These are phyloP conservation scores for Panopea generosa DNA, from an alignment of 2,888 invertebrate genomes.

Conservation along the genomic window DNA sequence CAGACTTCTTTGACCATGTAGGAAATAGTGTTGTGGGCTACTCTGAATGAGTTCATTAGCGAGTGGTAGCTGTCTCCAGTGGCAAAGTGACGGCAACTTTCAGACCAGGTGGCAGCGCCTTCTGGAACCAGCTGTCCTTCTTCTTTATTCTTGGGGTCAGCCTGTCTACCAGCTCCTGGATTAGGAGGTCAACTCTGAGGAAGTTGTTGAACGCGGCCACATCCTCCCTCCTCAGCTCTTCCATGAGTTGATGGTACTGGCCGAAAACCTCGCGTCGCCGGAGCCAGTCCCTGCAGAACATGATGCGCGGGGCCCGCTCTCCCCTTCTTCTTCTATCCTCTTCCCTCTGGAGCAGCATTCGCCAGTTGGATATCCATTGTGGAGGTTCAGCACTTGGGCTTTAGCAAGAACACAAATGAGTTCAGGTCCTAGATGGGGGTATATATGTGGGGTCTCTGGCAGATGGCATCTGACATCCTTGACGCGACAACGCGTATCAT, in stretches of 20 bases:
- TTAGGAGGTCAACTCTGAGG: neutral
- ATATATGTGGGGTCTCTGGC: no score
- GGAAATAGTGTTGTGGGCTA: conserved; percentile 3
- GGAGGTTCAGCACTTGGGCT: neutral
- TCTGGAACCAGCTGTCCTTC: no score
- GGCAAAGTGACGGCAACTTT: no score
- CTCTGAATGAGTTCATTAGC: conserved; percentile 2
- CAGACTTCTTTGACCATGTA: no score
- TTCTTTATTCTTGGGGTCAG: no score
- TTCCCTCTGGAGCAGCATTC: neutral
- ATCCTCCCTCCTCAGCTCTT: neutral
- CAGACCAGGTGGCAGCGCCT: no score
- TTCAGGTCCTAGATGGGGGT: no score
- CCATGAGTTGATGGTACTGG: no score
- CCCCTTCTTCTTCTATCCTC: conserved; percentile 1
- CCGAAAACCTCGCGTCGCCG: conserved; percentile 1
- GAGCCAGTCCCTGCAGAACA: conserved; percentile 10
- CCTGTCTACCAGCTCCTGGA: conserved; percentile 10
- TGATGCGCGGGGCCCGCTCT: conserved; percentile 5
- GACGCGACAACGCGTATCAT: no score
- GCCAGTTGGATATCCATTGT: neutral
- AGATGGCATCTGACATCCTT: no score
- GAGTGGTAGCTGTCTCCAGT: no score
- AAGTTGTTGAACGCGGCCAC: conserved; percentile 5
- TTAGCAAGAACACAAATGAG: neutral